A percentile compares a stretch with the other conserved stretches of the same genome.
These are phyloP conservation scores for Plagiodera versicolora DNA, from an alignment of 2,888 invertebrate species.

Conservation along the genomic window DNA sequence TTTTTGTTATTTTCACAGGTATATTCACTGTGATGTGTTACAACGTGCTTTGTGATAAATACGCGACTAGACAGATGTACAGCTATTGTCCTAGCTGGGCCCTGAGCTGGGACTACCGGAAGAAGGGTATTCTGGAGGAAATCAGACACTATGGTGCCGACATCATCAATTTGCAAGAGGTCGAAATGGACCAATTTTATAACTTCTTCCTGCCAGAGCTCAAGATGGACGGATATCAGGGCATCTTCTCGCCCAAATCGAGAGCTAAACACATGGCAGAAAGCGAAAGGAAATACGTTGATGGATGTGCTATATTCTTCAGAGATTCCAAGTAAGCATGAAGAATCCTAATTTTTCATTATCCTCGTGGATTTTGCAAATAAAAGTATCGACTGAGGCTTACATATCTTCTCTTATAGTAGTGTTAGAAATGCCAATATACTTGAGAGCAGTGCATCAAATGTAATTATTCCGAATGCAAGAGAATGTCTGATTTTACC, in stretches of 20 bases:
- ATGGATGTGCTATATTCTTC: slow-evolving; percentile 99
- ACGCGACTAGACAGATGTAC: slow-evolving; percentile 98
- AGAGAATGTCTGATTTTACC: not conserved
- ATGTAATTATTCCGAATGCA: not conserved
- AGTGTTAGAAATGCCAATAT: too few relatives aligned
- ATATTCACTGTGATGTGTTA: slow-evolving; percentile 99
- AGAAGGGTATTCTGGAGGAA: slow-evolving; percentile 96
- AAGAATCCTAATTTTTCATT: too few relatives aligned
- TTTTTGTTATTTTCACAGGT: slow-evolving; percentile 68
- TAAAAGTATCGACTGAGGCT: too few relatives aligned
- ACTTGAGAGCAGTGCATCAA: too few relatives aligned
- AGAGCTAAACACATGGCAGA: slow-evolving; percentile 98
- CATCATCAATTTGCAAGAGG: slow-evolving; percentile 95
- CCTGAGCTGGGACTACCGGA: slow-evolving; percentile 96
- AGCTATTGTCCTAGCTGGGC: slow-evolving; percentile 99
- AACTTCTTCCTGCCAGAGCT: slow-evolving; percentile 95
- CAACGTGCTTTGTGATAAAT: slow-evolving; percentile 98
- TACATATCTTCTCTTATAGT: too few relatives aligned
- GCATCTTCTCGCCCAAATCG: slow-evolving; percentile 97
- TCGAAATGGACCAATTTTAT: slow-evolving; percentile 98
- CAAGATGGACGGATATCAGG: slow-evolving; percentile 87
- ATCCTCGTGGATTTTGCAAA: too few relatives aligned
- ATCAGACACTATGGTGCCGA: slow-evolving; percentile 95
- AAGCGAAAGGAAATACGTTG: slow-evolving; percentile 94
- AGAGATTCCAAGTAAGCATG: slow-evolving; percentile 81